Percentiles rank a stretch among this genome's conserved stretches.
phyloP scores from a whole-genome alignment of 2,888 invertebrate genomes.

The Trachelus iudaicus region DNA sequence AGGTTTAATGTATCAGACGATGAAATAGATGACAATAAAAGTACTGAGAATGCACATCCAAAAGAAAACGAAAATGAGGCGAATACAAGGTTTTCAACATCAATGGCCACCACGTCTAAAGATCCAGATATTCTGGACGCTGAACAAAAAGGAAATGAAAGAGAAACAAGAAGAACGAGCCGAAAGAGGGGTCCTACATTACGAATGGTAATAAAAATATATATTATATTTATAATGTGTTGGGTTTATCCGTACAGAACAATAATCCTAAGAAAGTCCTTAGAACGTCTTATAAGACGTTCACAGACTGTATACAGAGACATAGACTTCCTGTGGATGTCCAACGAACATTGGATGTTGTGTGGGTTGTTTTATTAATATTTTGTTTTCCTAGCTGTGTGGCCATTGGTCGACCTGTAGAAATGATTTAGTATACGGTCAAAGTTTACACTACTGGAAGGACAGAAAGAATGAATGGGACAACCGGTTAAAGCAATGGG shows the following conservation, averaged over 20 bases:
- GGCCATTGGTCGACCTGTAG: conserved; percentile 22
- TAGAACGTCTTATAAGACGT: neutral
- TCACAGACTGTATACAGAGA: neutral
- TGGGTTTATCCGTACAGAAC: neutral
- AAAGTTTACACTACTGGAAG: conserved; percentile 37
- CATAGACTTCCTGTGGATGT: neutral
- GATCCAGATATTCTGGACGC: neutral
- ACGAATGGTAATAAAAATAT: neutral
- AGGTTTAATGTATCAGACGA: neutral
- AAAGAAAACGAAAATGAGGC: neutral
- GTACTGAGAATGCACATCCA: neutral
- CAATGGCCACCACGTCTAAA: neutral
- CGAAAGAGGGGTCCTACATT: neutral
- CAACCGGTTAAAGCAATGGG: conserved; percentile 34
- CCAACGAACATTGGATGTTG: neutral
- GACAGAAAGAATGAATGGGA: conserved; percentile 40
- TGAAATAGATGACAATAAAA: neutral
- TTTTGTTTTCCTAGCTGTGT: conserved; percentile 29
- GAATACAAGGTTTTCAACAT: neutral
- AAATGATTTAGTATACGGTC: conserved; percentile 36
- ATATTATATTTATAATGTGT: neutral
- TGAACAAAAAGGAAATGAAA: neutral
- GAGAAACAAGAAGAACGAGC: neutral
- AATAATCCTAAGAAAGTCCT: neutral
- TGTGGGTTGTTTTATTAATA: neutral